phyloP scores from a whole-genome alignment of 2,797 vertebrate genomes.

The Malacoraja senta region DNA sequence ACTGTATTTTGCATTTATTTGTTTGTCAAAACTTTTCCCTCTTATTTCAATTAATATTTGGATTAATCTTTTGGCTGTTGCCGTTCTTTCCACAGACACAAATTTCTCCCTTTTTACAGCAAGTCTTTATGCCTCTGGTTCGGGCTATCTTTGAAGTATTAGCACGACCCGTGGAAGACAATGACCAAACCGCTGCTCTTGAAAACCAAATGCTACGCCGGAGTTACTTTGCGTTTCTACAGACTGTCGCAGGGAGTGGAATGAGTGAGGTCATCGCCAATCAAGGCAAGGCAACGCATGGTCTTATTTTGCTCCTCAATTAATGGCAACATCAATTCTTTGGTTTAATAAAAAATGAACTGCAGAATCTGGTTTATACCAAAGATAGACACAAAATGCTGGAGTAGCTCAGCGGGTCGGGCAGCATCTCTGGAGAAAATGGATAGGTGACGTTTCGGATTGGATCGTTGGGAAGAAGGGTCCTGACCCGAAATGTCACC shows the following conservation, averaged over 20 bases:
- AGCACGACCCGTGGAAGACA: slow-evolving; percentile 84
- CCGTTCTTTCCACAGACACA: slow-evolving; percentile 63
- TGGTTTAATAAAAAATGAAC: too few species aligned
- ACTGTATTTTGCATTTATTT: background rate
- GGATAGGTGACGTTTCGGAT: too few species aligned
- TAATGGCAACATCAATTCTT: too few species aligned
- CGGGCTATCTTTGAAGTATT: slow-evolving; percentile 88
- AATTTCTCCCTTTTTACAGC: slow-evolving; percentile 92
- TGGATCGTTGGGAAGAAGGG: too few species aligned
- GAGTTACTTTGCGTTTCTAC: slow-evolving; percentile 93
- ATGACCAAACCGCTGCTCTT: slow-evolving; percentile 88
- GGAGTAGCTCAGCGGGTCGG: too few species aligned
- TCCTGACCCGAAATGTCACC: too few species aligned
- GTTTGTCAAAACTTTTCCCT: background rate
- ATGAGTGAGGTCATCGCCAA: slow-evolving; percentile 94
- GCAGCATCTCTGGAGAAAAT: too few species aligned
- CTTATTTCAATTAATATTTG: background rate
- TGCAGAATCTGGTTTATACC: too few species aligned
- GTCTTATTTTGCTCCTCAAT: background rate
- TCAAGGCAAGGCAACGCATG: slow-evolving; percentile 64
- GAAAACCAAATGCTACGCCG: slow-evolving; percentile 93
- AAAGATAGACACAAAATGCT: too few species aligned
- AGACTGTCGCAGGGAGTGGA: slow-evolving; percentile 82
- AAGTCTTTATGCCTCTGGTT: slow-evolving; percentile 94
- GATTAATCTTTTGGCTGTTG: background rate